Percentiles rank a stretch among this genome's conserved stretches.
These are phyloP conservation scores for Nomada ferruginata DNA, from an alignment of 2,888 invertebrate genomes.

Conservation along the genomic window DNA sequence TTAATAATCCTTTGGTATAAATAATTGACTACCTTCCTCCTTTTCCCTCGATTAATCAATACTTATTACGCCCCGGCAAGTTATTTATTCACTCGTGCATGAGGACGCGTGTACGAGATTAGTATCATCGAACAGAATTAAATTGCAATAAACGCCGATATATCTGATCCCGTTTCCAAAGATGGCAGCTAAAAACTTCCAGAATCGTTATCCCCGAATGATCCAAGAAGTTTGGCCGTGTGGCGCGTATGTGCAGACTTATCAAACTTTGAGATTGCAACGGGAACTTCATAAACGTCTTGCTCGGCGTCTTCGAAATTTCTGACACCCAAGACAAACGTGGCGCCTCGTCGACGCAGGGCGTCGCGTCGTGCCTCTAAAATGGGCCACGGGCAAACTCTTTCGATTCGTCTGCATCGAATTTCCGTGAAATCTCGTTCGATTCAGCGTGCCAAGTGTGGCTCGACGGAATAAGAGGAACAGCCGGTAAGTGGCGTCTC, in stretches of 20 bases:
- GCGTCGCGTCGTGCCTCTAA: not conserved
- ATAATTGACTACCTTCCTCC: too few species aligned
- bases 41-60: too few species aligned
- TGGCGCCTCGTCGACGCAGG: not conserved
- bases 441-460: conserved; percentile 31
- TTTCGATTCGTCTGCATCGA: conserved; percentile 23
- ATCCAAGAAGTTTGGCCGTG: conserved; percentile 7
- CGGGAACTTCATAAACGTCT: conserved; percentile 43
- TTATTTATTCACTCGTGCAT: too few species aligned
- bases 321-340: conserved; percentile 39
- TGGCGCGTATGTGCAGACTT: conserved; percentile 38
- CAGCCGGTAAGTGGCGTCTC: conserved; percentile 29
- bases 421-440: conserved; percentile 38
- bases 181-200: conserved; percentile 24
- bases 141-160: conserved; percentile 12
- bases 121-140: conserved; percentile 7
- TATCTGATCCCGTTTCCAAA: conserved; percentile 15
- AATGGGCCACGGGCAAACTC: not conserved
- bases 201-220: conserved; percentile 27
- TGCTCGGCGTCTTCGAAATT: conserved; percentile 32
- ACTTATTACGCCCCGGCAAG: too few species aligned
- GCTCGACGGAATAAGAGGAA: conserved; percentile 12
- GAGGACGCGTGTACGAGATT: too few species aligned
- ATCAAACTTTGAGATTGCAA: conserved; percentile 53
- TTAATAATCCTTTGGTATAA: too few species aligned